These are phyloP conservation scores for Reticulitermes lucifugus DNA, from an alignment of 2,888 invertebrate species.

Conservation along the genomic window DNA sequence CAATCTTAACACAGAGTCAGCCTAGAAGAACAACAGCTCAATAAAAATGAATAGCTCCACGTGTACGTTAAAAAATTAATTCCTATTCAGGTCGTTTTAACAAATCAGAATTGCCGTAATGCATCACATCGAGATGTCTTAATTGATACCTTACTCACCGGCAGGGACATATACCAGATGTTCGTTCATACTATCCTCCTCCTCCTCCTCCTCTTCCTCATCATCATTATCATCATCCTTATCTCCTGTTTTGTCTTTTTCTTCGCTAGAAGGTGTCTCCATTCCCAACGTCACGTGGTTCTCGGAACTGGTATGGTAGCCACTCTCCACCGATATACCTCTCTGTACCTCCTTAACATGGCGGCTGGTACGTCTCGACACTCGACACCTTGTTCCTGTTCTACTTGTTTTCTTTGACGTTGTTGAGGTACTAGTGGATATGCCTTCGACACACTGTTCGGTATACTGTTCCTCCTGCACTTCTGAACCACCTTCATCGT, in stretches of 20 bases:
- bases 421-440: background rate
- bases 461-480: no score
- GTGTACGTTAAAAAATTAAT: no score
- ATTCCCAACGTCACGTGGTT: background rate
- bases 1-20: no score
- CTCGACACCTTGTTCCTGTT: slow-evolving; percentile 2
- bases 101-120: no score
- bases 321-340: slow-evolving; percentile 30
- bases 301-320: slow-evolving; percentile 26
- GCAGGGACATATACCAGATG: slow-evolving; percentile 63
- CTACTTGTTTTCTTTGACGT: background rate
- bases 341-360: slow-evolving; percentile 25
- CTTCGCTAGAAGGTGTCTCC: background rate
- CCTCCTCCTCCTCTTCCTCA: slow-evolving; percentile 54
- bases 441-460: no score
- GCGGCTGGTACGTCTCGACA: background rate
- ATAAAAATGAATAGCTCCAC: no score
- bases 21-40: no score
- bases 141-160: slow-evolving; percentile 57
- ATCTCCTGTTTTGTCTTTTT: background rate
- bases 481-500: background rate
- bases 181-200: slow-evolving; percentile 57
- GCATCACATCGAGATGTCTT: no score
- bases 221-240: slow-evolving; percentile 31
- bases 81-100: no score